phyloP scores from a whole-genome alignment of 2,113 vertebrate genomes.

The Xiphophorus couchianus region DNA sequence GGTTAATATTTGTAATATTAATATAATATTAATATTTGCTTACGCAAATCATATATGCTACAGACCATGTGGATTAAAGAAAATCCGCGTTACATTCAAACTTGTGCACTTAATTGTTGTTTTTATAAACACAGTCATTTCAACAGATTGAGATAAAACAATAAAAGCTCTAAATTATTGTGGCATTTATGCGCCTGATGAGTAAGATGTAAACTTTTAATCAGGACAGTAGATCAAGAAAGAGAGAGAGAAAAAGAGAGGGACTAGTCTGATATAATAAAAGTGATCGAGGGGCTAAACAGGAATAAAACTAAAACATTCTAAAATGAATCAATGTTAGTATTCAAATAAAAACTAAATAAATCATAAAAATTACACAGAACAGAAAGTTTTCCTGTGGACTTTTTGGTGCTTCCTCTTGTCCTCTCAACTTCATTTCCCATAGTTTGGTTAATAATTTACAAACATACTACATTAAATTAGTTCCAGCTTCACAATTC shows the following conservation, averaged over 20 bases:
- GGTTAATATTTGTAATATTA: no score
- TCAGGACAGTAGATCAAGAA: neutral
- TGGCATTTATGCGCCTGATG: neutral
- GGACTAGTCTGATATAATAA: constrained; percentile 5
- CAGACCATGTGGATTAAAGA: no score
- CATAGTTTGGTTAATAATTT: constrained; percentile 22
- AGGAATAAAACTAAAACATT: neutral
- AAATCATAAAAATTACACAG: neutral
- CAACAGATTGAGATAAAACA: neutral
- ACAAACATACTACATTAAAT: constrained; percentile 35
- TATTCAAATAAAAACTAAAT: neutral
- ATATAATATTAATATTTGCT: neutral
- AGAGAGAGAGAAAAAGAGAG: neutral
- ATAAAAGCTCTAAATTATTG: neutral
- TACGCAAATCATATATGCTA: neutral
- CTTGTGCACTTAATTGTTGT: no score
- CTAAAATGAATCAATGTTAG: constrained; percentile 11
- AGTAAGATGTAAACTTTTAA: neutral
- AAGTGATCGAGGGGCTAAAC: constrained; percentile 3
- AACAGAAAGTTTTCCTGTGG: constrained; percentile 4
- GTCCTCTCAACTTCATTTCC: constrained; percentile 13
- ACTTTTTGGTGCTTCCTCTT: constrained; percentile 28
- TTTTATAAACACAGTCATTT: neutral
- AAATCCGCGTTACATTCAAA: no score
- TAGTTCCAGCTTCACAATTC: constrained; percentile 15